phyloP scores from a whole-genome alignment of 2,113 vertebrate species.

The Phoxinus phoxinus region DNA sequence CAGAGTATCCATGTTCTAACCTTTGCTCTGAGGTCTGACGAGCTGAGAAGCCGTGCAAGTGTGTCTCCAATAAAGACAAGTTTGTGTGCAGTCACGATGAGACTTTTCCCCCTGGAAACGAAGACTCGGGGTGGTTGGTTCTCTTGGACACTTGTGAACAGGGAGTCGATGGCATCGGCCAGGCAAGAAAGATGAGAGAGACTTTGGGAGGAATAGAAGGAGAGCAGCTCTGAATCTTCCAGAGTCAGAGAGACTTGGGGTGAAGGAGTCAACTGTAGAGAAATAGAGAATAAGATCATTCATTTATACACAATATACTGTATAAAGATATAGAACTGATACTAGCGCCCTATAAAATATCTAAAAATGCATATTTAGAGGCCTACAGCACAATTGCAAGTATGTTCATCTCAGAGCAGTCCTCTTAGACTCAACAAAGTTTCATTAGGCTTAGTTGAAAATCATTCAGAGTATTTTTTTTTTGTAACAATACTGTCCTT shows the following conservation, averaged over 20 bases:
- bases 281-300: background rate
- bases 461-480: background rate
- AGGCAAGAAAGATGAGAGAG: constrained; percentile 84
- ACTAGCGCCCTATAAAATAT: background rate
- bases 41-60: constrained; percentile 83
- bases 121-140: constrained; percentile 86
- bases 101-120: constrained; percentile 84
- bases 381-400: background rate
- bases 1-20: constrained; percentile 51
- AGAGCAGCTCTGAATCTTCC: constrained; percentile 85
- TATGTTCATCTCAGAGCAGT: background rate
- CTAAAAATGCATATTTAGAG: background rate
- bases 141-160: constrained; percentile 81
- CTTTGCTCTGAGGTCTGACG: constrained; percentile 80
- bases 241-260: constrained; percentile 76
- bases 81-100: constrained; percentile 89
- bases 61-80: constrained; percentile 91
- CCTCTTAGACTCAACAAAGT: background rate
- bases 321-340: background rate
- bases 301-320: background rate
- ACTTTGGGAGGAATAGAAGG: constrained; percentile 89
- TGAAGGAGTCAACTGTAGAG: constrained; percentile 70
- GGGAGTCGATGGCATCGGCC: constrained; percentile 81
- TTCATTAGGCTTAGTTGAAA: background rate
- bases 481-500: too few species aligned